Percentiles rank a stretch among this genome's conserved stretches.
These are phyloP conservation scores for honey bee (Apis mellifera) DNA, from an alignment of 1,140 invertebrate genomes.

Conservation along the genomic window Amel_HAv3.1 CM009936.2:1758501-1759000, in stretches of 20 bases:
- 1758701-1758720: no score
- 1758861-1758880: background rate
- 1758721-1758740: background rate
- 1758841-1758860: slow-evolving; percentile 6
- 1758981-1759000: background rate
- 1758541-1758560: background rate
- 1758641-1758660: background rate
- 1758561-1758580: background rate
- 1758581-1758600: background rate
- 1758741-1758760: background rate
- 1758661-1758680: background rate
- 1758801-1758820: background rate
- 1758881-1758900: slow-evolving; percentile 18
- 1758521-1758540: background rate
- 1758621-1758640: slow-evolving; percentile 42
- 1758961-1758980: background rate
- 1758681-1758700: background rate
- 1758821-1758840: slow-evolving; percentile 17
- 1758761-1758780: background rate
- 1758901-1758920: slow-evolving; percentile 3
- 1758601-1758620: slow-evolving; percentile 34
- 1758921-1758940: background rate
- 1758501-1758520: background rate
- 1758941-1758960: background rate
- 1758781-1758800: background rate